Percentiles rank a stretch among this genome's conserved stretches.
Evolutionary conservation across 92 coral and sea anemone species (phyloP).

Genomic region (Metridium senile): DNA sequence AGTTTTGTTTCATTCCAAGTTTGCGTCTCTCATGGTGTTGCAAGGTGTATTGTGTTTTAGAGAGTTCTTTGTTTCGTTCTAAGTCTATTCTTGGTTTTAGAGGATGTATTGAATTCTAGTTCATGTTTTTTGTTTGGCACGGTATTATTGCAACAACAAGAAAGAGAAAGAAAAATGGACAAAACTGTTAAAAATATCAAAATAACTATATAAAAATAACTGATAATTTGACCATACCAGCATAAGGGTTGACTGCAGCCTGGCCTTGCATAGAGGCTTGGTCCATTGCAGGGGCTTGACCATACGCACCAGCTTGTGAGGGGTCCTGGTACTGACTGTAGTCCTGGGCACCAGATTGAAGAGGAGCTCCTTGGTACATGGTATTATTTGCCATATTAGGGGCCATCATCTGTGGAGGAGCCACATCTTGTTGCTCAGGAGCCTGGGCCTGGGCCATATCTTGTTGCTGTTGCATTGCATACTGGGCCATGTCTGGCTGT

Average conservation of each 20-base stretch:
- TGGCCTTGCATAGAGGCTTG: constrained; percentile 21
- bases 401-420: constrained; percentile 23
- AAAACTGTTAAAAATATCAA: too few species aligned
- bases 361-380: constrained; percentile 14
- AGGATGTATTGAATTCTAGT: too few species aligned
- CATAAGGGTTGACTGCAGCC: constrained; percentile 10
- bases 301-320: constrained; percentile 22
- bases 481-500: constrained; percentile 31
- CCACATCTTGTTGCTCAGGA: constrained; percentile 25
- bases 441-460: constrained; percentile 32
- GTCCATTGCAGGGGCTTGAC: background rate
- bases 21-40: too few species aligned
- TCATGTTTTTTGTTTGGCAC: too few species aligned
- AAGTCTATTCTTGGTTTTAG: too few species aligned
- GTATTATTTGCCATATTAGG: constrained; percentile 12
- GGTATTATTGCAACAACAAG: too few species aligned
- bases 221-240: too few species aligned
- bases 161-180: too few species aligned
- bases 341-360: constrained; percentile 21
- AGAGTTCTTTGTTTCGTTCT: too few species aligned
- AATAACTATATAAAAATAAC: too few species aligned
- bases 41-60: too few species aligned
- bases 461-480: constrained; percentile 45
- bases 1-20: too few species aligned
- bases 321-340: constrained; percentile 24